Percentiles rank a stretch among this genome's conserved stretches.
phyloP scores from a whole-genome alignment of 2,113 vertebrate genomes.

The Oncorhynchus kisutch region DNA sequence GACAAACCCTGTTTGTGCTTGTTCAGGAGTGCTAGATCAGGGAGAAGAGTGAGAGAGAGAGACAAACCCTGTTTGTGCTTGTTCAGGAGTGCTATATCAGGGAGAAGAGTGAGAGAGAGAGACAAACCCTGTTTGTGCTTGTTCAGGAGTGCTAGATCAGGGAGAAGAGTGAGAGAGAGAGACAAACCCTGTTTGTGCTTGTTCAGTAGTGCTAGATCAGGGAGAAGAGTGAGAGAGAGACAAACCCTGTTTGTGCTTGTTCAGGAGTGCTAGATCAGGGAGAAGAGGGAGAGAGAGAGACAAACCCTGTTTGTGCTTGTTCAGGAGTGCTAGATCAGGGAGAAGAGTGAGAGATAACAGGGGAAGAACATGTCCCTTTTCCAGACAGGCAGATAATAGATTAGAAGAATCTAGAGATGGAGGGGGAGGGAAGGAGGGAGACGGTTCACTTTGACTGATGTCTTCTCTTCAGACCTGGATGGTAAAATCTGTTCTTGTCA shows the following conservation, averaged over 20 bases:
- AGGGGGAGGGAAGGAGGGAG: slow-evolving; percentile 21
- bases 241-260: slow-evolving; percentile 22
- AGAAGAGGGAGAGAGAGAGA: slow-evolving; percentile 18
- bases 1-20: slow-evolving; percentile 24
- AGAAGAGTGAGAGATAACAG: slow-evolving; percentile 59
- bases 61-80: slow-evolving; percentile 24
- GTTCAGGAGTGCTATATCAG: slow-evolving; percentile 51
- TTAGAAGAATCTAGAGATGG: slow-evolving; percentile 41
- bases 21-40: slow-evolving; percentile 51
- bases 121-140: slow-evolving; percentile 24
- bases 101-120: slow-evolving; percentile 8
- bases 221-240: slow-evolving; percentile 12
- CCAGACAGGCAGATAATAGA: slow-evolving; percentile 64
- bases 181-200: slow-evolving; percentile 24
- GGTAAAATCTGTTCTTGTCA: slow-evolving; percentile 78
- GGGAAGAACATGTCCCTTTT: slow-evolving; percentile 55
- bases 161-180: slow-evolving; percentile 8
- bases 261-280: slow-evolving; percentile 51
- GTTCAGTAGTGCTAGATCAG: slow-evolving; percentile 51
- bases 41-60: slow-evolving; percentile 8
- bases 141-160: slow-evolving; percentile 51
- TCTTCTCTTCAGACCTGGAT: slow-evolving; percentile 61
- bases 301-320: slow-evolving; percentile 22
- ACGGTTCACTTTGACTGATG: slow-evolving; percentile 66
- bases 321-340: slow-evolving; percentile 50